Conservation (phyloP, 2,113 vertebrate species). For the Eublepharis macularius region DNA sequence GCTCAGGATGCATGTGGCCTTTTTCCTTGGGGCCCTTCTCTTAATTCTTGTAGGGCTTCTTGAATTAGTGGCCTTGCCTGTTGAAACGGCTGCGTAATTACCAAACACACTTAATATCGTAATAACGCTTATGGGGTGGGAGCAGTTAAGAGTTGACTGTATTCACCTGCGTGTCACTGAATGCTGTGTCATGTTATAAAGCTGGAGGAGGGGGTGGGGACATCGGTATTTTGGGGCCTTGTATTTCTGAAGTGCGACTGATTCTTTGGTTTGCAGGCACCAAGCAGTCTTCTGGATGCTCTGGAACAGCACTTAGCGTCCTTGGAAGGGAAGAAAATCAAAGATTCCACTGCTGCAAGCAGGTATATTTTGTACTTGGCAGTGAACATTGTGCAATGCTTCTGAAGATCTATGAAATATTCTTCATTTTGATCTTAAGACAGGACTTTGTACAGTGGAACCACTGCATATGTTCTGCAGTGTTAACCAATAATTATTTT, state of each 20-base stretch:
- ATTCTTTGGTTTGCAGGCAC: conserved; percentile 79
- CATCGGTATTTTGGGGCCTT: not conserved
- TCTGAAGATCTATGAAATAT: not conserved
- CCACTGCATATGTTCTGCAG: not conserved
- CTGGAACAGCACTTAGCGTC: conserved; percentile 98
- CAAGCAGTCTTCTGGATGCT: conserved; percentile 97
- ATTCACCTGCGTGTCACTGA: not conserved
- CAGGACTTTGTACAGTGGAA: not conserved
- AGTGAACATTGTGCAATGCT: rapidly evolving
- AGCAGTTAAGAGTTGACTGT: not conserved
- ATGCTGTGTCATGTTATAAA: not conserved
- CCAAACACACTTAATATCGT: not conserved
- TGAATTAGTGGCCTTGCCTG: not conserved
- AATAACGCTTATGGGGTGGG: not conserved
- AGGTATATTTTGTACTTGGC: conserved; percentile 74
- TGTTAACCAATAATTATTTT: not conserved
- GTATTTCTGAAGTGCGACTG: conserved; percentile 8
- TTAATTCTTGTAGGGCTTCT: conserved; percentile 5
- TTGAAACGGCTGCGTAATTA: not conserved
- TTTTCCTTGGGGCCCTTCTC: conserved; percentile 23
- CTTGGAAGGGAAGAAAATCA: conserved; percentile 98
- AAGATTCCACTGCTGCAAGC: conserved; percentile 98
- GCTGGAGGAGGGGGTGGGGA: not conserved
- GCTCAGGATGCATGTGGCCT: not conserved
- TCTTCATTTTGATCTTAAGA: not conserved